Evolutionary conservation across 2,113 vertebrate genomes (phyloP).

Genomic region (Otus sunia): DNA sequence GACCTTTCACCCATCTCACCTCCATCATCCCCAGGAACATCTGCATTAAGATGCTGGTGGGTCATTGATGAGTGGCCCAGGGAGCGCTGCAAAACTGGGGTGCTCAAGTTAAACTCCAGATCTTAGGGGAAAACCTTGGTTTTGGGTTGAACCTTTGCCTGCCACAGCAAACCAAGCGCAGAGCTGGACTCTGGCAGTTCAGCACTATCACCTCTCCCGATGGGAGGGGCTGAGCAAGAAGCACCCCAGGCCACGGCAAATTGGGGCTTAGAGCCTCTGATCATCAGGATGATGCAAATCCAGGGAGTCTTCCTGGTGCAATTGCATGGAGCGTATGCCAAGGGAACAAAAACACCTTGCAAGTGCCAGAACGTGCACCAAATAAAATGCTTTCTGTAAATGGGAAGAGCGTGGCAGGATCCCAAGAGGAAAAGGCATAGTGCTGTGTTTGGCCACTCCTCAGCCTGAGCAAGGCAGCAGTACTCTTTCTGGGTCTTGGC

Average conservation of each 20-base stretch:
- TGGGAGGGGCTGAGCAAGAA: background rate
- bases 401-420: background rate
- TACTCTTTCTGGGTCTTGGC: background rate
- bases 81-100: background rate
- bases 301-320: background rate
- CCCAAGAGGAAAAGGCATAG: background rate
- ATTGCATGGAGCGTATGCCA: fast-evolving
- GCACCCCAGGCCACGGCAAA: background rate
- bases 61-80: background rate
- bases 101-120: background rate
- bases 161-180: background rate
- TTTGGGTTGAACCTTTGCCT: background rate
- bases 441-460: background rate
- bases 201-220: background rate
- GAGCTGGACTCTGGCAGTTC: background rate
- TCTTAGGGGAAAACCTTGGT: background rate
- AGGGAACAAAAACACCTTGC: background rate
- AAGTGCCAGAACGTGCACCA: background rate
- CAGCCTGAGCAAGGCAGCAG: background rate
- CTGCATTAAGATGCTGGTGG: background rate
- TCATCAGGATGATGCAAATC: background rate
- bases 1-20: background rate
- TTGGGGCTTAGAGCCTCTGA: background rate
- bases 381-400: background rate
- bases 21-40: background rate